A percentile compares a stretch with the other conserved stretches of the same genome.
Evolutionary conservation across 1,140 invertebrate genomes (phyloP).

Genomic region (Leptinotarsa defecta): DNA sequence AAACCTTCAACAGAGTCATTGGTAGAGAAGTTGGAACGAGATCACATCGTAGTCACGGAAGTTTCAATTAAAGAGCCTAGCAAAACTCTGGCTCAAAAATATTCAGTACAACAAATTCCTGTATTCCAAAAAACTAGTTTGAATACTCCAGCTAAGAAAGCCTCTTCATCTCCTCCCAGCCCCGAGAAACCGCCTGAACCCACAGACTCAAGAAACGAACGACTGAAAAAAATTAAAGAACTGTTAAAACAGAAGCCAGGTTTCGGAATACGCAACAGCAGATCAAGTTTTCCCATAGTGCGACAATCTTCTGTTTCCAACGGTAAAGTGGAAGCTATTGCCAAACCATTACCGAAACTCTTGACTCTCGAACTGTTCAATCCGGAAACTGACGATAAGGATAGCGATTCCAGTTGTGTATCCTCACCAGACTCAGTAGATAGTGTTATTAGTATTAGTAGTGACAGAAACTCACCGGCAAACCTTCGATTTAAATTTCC

Average conservation of each 20-base stretch:
- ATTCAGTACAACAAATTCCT: conserved; percentile 52
- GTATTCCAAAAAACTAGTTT: conserved; percentile 50
- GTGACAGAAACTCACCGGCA: conserved; percentile 32
- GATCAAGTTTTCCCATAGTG: conserved; percentile 61
- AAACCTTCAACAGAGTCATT: conserved; percentile 58
- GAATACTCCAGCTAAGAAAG: conserved; percentile 35
- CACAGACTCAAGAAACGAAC: conserved; percentile 62
- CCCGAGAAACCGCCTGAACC: conserved; percentile 48
- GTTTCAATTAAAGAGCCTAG: conserved; percentile 18
- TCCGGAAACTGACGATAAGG: conserved; percentile 87
- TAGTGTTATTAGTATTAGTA: conserved; percentile 74
- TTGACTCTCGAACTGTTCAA: conserved; percentile 85
- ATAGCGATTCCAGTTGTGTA: conserved; percentile 84
- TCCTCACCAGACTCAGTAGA: conserved; percentile 86
- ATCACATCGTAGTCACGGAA: conserved; percentile 34
- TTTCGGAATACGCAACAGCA: conserved; percentile 59
- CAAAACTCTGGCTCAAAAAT: conserved; percentile 52
- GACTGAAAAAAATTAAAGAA: conserved; percentile 71
- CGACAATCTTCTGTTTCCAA: conserved; percentile 59
- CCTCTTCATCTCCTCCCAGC: conserved; percentile 24
- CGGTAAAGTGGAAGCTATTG: conserved; percentile 60
- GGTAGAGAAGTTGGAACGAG: conserved; percentile 57
- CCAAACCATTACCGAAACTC: conserved; percentile 69
- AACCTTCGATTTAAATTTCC: conserved; percentile 48
- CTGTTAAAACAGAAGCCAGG: conserved; percentile 67